Evolutionary conservation across 2,797 vertebrate species (phyloP).

Genomic region (Simalia tracyae): DNA sequence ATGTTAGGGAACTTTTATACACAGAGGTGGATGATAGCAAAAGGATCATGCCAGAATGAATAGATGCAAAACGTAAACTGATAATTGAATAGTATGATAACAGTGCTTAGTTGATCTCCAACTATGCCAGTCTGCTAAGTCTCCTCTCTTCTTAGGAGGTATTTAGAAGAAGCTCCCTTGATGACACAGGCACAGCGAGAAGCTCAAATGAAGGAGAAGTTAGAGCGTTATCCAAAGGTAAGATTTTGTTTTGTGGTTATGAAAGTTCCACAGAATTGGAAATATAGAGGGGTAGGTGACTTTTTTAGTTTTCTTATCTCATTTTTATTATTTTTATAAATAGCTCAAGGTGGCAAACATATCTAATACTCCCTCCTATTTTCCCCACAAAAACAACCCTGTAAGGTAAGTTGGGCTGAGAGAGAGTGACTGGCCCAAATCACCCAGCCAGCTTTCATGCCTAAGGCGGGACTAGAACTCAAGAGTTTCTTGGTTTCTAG

Average conservation of each 20-base stretch:
- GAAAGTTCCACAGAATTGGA: neutral
- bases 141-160: slow-evolving; percentile 73
- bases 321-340: no score
- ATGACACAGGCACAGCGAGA: slow-evolving; percentile 86
- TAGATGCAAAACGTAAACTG: neutral
- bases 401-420: no score
- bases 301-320: no score
- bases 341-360: no score
- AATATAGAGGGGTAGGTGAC: neutral
- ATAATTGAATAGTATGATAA: neutral
- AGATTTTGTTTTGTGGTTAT: neutral
- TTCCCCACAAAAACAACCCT: no score
- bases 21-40: neutral
- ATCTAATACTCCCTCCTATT: no score
- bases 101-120: neutral
- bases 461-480: no score
- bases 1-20: no score
- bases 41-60: neutral
- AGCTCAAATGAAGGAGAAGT: slow-evolving; percentile 84
- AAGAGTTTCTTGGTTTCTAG: no score
- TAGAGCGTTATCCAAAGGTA: slow-evolving; percentile 91
- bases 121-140: slow-evolving; percentile 1
- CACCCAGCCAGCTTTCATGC: no score
- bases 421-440: no score
- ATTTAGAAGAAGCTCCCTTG: slow-evolving; percentile 88